Conservation (phyloP, 2,113 vertebrate genomes). For the Polypterus senegalus region DNA sequence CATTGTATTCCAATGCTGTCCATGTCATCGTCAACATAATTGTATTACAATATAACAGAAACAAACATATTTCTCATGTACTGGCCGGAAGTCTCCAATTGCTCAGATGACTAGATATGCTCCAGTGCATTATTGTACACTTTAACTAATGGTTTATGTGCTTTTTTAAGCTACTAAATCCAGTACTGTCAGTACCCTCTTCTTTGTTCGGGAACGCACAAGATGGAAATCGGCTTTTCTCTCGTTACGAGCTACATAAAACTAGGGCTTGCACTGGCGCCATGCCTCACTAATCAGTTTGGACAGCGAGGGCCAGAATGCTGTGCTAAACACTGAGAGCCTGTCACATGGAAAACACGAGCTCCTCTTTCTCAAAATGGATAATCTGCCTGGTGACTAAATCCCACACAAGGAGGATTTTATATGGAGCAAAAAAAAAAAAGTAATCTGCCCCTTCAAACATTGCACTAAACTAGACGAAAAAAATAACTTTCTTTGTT, state of each 20-base stretch:
- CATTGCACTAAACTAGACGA: too few species aligned
- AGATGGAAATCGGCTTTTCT: slow-evolving; percentile 28
- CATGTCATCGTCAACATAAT: too few species aligned
- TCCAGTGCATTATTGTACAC: too few species aligned
- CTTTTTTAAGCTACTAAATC: slow-evolving; percentile 13
- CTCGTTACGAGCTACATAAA: not conserved
- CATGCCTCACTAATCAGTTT: not conserved
- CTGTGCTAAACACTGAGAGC: slow-evolving; percentile 17
- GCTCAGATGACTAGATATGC: too few species aligned
- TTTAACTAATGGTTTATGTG: too few species aligned
- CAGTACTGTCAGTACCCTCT: slow-evolving; percentile 20
- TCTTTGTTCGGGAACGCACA: not conserved
- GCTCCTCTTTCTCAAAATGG: not conserved
- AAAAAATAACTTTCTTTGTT: too few species aligned
- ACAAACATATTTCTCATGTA: too few species aligned
- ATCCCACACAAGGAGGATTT: not conserved
- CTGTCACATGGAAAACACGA: slow-evolving; percentile 1
- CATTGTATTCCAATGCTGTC: too few species aligned
- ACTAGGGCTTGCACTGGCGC: not conserved
- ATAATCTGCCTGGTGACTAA: not conserved
- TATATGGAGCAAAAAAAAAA: not conserved
- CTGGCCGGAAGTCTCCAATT: too few species aligned
- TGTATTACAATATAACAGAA: too few species aligned
- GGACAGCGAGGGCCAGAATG: slow-evolving; percentile 2
- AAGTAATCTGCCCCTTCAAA: too few species aligned